Base-by-base conservation (phyloP, 2,797 vertebrate species). In the Pachyuromys duprasi region DNA sequence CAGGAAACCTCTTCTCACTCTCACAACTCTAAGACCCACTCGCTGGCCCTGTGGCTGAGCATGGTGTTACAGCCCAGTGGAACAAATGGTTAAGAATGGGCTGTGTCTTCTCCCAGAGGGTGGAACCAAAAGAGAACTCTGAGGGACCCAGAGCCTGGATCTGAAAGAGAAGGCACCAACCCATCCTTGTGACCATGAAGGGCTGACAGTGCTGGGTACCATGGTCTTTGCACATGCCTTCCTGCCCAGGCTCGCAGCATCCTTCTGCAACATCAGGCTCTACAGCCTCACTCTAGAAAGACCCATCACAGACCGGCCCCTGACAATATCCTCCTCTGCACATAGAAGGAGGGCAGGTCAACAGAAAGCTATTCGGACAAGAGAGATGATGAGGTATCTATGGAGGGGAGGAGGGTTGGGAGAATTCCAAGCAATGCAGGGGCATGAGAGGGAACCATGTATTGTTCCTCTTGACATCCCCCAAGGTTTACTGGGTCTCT, bases 401-500 rank as follows among this genome's bases (percentile, higher is more conserved):
- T 0, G 17, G 18, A 62, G 24, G 31, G 33, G 3, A 15, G 24
- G 49, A 75, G 45, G 22, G 31, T 39, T 60, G 42, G 62, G 57
- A 74, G 15, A 45, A 53, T 8, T 31, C 57, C 31, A 65, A 60
- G 62, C n/a, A 53, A 49, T 0, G 53, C 1, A 0, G 15, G 2
- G 20, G 55, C 55, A 78, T 7, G 3, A n/a, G 42, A 92, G 14
- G 33, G 28, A 53, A 65, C 33, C 22, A 8, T 53, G 49, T 17
- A 14, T 65, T 28, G 12, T 86, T 36, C 57, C 57, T 86, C 72
- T 26, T 17, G 49, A 62, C 75, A 86, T 89, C 31, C 65, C 11
- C 72, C 87, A 74, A 62, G 93, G 39, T 78, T 91, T 93, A 63
- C 42, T 18, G 49, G n/a, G 75, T 69, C 86, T 89, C 39, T 39